Evolutionary conservation across 2,113 vertebrate genomes (phyloP), one percentile per base, ranked within the genome.

Genomic region (Empidonax alnorum): DNA sequence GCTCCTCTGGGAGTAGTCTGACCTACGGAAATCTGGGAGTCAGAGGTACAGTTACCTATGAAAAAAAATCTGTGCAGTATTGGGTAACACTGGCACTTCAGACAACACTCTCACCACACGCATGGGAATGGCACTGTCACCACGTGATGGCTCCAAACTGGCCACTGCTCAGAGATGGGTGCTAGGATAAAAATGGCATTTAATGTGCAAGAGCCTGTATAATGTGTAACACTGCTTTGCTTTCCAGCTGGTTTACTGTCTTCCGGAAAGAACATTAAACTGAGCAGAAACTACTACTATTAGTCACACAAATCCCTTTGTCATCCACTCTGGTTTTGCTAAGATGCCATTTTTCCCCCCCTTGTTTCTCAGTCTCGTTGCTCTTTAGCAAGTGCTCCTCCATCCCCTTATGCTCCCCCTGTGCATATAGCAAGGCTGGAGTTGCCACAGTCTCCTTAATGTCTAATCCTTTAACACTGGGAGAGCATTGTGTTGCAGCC

Each of bases 381-480:
- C 90, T 79, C 85, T 92, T 91, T 28, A 77, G 78, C 25, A 13
- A 73, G 93, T 14, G 73, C 93, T 97, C 87, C 94, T 96, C 95
- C 89, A 44, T 92, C 82, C 94, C 95, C 94, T 95, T 97, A 37
- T 92, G 95, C 77, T 94, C 92, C 89, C 94, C 76, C 92, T 94
- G 77, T 58, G 90, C 95, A 80, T 83, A 93, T 92, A 96, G 96
- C 55, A 95, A 97, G 93, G 84, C 96, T 88, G 94, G 91, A 97
- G 96, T 97, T 97, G 96, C 96, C 95, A 97, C 97, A 98, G 97
- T 97, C 98, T 98, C 98, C 96, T 98, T 97, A 96, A 97, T 97
- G 96, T 97, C 97, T 98, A 98, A 98, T 98, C 98, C 98, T 96
- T 97, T 95, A 97, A 98, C 97, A 97, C 98, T 98, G 97, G 97